phyloP scores from a whole-genome alignment of 2,888 invertebrate species.

The Micoletzkya japonica region DNA sequence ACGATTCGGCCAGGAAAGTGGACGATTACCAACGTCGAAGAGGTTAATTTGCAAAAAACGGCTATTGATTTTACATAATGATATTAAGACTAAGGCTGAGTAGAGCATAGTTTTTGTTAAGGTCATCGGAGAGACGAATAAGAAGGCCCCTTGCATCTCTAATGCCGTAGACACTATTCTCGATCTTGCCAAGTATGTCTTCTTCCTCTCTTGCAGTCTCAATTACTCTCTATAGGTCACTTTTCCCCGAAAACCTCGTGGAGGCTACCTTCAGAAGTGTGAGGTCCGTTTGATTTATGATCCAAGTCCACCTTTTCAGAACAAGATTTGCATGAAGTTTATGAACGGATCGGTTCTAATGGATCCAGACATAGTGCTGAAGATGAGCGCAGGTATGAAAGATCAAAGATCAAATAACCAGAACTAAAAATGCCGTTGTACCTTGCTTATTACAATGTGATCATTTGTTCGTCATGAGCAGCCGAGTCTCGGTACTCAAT shows the following conservation, averaged over 20 bases:
- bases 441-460: too few species aligned
- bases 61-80: too few species aligned
- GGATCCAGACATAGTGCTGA: constrained; percentile 45
- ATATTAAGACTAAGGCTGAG: too few species aligned
- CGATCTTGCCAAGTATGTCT: constrained; percentile 46
- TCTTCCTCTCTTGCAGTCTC: neutral
- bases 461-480: too few species aligned
- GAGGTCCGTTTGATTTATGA: neutral
- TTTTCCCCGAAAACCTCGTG: constrained; percentile 73
- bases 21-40: constrained; percentile 47
- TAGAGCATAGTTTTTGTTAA: neutral
- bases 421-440: too few species aligned
- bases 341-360: constrained; percentile 39
- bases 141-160: constrained; percentile 48
- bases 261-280: constrained; percentile 65
- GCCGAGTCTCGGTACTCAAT: too few species aligned
- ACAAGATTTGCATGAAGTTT: constrained; percentile 52
- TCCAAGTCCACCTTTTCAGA: constrained; percentile 30
- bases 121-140: constrained; percentile 39
- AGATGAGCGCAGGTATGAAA: constrained; percentile 36
- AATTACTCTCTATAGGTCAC: too few species aligned
- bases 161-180: constrained; percentile 53
- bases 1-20: constrained; percentile 79
- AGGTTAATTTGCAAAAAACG: constrained; percentile 21
- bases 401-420: too few species aligned